Evolutionary conservation across 2,888 invertebrate species (phyloP).

Genomic region (Plusia festucae): DNA sequence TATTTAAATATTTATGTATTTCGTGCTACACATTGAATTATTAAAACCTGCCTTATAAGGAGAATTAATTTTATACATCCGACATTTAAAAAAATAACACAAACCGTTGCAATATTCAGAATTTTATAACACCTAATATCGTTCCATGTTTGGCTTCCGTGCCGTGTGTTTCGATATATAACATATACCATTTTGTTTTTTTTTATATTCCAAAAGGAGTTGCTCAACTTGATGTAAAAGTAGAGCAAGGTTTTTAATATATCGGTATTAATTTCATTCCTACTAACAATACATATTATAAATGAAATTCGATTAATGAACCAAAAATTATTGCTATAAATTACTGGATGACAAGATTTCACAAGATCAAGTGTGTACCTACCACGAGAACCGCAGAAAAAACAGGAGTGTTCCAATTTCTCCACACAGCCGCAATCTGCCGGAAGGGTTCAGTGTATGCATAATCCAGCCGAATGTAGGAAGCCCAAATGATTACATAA

Average conservation of each 20-base stretch:
- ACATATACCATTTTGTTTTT: neutral
- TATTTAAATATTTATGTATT: conserved; percentile 32
- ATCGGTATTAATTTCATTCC: no score
- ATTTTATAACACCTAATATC: conserved; percentile 16
- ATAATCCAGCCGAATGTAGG: conserved; percentile 45
- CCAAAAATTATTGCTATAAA: neutral
- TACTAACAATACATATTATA: no score
- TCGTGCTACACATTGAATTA: neutral
- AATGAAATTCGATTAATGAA: neutral
- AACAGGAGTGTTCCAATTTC: conserved; percentile 8
- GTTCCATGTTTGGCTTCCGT: conserved; percentile 13
- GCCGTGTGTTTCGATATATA: neutral
- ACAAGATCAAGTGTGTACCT: no score
- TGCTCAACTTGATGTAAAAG: neutral
- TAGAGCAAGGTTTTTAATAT: neutral
- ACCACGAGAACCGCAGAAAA: neutral
- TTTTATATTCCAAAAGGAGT: neutral
- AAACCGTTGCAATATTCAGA: conserved; percentile 16
- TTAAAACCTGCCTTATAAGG: conserved; percentile 28
- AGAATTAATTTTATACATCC: conserved; percentile 23
- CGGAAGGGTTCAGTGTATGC: conserved; percentile 38
- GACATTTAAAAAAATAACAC: conserved; percentile 19
- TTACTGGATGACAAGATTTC: neutral
- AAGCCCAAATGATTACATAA: conserved; percentile 46
- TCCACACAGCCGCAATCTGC: conserved; percentile 26